Conservation (phyloP, 2,113 vertebrate genomes). For the Etheostoma spectabile region DNA sequence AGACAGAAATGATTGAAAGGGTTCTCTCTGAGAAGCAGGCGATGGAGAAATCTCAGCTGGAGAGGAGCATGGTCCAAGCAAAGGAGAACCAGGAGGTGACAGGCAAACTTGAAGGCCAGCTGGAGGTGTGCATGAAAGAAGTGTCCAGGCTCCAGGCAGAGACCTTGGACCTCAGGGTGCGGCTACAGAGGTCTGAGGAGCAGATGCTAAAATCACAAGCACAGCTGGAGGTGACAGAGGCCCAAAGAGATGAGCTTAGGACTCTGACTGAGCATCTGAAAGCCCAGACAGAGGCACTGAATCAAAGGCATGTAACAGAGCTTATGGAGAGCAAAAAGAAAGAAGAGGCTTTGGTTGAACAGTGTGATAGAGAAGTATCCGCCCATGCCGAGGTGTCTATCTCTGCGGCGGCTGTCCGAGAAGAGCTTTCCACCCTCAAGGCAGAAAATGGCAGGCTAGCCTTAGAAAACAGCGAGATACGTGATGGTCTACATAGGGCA, state of each 20-base stretch:
- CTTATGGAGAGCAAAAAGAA: conserved; percentile 85
- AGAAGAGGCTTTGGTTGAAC: conserved; percentile 75
- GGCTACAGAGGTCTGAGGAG: conserved; percentile 79
- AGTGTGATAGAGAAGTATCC: conserved; percentile 70
- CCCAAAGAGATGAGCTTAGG: conserved; percentile 84
- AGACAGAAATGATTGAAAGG: conserved; percentile 74
- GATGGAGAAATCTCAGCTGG: conserved; percentile 78
- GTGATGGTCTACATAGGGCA: conserved; percentile 88
- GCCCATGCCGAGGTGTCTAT: conserved; percentile 77
- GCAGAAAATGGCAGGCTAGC: conserved; percentile 78
- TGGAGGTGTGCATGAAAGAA: conserved; percentile 84
- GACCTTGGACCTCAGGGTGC: conserved; percentile 82
- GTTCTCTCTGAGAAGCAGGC: conserved; percentile 77
- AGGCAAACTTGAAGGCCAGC: conserved; percentile 85
- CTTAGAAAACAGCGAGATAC: conserved; percentile 85
- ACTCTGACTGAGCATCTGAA: conserved; percentile 88
- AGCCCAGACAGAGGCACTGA: conserved; percentile 86
- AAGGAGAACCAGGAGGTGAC: conserved; percentile 78
- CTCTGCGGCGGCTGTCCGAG: conserved; percentile 72
- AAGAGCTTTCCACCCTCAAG: conserved; percentile 83
- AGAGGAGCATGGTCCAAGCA: conserved; percentile 64
- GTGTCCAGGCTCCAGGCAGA: conserved; percentile 85
- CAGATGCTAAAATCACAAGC: conserved; percentile 83
- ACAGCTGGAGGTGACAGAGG: conserved; percentile 82
- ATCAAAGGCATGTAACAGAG: conserved; percentile 87